Evolutionary conservation across 2,113 vertebrate species (phyloP), one percentile per base, ranked within the genome.

Genomic region (Agelaius phoeniceus): DNA sequence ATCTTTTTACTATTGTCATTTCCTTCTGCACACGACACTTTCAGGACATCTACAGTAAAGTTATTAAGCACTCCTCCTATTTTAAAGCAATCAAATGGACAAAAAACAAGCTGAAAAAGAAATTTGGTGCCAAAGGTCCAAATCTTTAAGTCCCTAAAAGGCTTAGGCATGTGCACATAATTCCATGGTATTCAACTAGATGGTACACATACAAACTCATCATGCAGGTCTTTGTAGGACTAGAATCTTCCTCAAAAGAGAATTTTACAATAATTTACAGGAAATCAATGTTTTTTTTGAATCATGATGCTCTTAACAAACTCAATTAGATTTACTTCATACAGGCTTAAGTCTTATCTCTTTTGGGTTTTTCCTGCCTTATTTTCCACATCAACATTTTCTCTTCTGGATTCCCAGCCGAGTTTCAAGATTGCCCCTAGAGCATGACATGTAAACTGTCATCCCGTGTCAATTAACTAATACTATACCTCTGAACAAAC

Each of bases 1-100:
- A 84, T n/a, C 79, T 90, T 93, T 92, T 84, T 86, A 94, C 65
- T 84, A 74, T 35, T 48, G 61, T 93, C 21, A 96, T 84, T 90
- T 93, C 69, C 86, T 78, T 59, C 52, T 84, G 48, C 68, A 81
- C 49, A 86, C 0, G 7, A 84, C 52, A 80, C 46, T 74, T 94
- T 41, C 20, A 82, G 73, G 67, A 93, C 49, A 95, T n/a, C 27
- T 65, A 96, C 26, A 76, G 43, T 74, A 51, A 90, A 89, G 33
- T 80, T 81, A 91, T 84, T 88, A 73, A 95, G 21, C 2, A 11
- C 4, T 84, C 21, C 30, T 92, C 27, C 24, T 11, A 62, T 74
- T 79, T 90, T 35, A 76, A 88, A 85, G 41, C 33, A 18, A 84
- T 51, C 72, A 69, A 87, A 81, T 3, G 4, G 11, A 24, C 6